Evolutionary conservation across 2,888 invertebrate genomes (phyloP), one percentile per base, ranked within the genome.

Genomic region (Spatulosminthurus flaviceps): DNA sequence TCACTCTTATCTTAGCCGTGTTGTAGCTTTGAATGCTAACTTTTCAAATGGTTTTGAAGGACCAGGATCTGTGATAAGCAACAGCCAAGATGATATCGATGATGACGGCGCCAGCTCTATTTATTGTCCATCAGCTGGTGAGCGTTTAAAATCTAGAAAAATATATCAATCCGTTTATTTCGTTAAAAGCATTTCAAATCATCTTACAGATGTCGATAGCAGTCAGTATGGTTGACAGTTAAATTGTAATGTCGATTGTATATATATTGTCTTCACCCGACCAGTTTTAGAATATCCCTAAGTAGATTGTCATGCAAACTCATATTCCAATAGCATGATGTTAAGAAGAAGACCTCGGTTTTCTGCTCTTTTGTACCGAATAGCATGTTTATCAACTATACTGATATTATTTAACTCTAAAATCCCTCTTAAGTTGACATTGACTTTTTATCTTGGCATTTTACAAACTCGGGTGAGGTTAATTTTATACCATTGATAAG

Each of bases 61-160:
- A 13, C 80, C 83, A 9, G 83, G 84, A 71, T 85, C 85, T 60
- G 83, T 84, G 79, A 83, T 85, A 73, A 84, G 93, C 89, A 92
- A 90, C 86, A 95, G 95, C 86, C 94, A 94, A 86, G 95, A 95
- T 88, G 95, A 95, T 88, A 90, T 95, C 86, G 95, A 93, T 86
- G 92, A 92, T 85, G 94, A 94, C 86, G 83, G 79, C 24, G 91
- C 92, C 86, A 90, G 91, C 80, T 93, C 93, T 11, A 87, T 93
- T 79, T 93, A 92, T 88, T 90, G 92, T 81, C 91, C 92, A 78
- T 89, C 89, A 85, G 88, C 90, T 90, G 91, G 91, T 91, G 93
- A 81, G 81, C 72, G 71, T 28, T 66, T 64, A 64, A 77, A 77
- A 64, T 61, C 29, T 64, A 64, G 28, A 29, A 21, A 64, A 41